phyloP scores from a whole-genome alignment of 2,888 invertebrate genomes.

The Tiliacea citrago region DNA sequence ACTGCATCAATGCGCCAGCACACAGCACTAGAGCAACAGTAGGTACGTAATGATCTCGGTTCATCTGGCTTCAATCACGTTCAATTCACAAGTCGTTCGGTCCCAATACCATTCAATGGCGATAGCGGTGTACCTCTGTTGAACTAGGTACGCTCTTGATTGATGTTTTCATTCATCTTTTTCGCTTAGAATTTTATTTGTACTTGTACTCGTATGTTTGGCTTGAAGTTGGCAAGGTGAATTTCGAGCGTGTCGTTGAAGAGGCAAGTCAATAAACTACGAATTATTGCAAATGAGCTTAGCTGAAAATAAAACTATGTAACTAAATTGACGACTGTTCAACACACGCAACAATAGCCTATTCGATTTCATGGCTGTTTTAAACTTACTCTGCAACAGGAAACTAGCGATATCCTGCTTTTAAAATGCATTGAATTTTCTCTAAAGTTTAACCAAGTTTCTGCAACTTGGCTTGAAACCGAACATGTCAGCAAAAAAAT shows the following conservation, averaged over 20 bases:
- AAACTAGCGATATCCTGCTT: constrained; percentile 5
- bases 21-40: constrained; percentile 42
- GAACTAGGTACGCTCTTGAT: constrained; percentile 50
- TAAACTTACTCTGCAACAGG: not conserved
- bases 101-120: constrained; percentile 58
- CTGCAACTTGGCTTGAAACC: constrained; percentile 45
- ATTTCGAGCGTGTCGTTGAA: no score
- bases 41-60: constrained; percentile 65
- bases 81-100: constrained; percentile 65
- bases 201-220: not conserved
- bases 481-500: constrained; percentile 32
- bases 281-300: constrained; percentile 1
- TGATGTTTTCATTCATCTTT: constrained; percentile 55
- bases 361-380: constrained; percentile 7
- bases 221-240: not conserved
- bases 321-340: not conserved
- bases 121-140: constrained; percentile 47
- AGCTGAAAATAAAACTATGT: not conserved
- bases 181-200: constrained; percentile 45
- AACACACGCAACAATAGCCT: constrained; percentile 18
- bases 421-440: constrained; percentile 27
- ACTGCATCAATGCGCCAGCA: constrained; percentile 33
- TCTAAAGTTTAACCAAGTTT: constrained; percentile 8
- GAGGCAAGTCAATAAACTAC: constrained; percentile 1
- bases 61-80: constrained; percentile 70